Conservation (phyloP, 2,888 invertebrate species). For the Pycnomerus fuliginosus region DNA sequence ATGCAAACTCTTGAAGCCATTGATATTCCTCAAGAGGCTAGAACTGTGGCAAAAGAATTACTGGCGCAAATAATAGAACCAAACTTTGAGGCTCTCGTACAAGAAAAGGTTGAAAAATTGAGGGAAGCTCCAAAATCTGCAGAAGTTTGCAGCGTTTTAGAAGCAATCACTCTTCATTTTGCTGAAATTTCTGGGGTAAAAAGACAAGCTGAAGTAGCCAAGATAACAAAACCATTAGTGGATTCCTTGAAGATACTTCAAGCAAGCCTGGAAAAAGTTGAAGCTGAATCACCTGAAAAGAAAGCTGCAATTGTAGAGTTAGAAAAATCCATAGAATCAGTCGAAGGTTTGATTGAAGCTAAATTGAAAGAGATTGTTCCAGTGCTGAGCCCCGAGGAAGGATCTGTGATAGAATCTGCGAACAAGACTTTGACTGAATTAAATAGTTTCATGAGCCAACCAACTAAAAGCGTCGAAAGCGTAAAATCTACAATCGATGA, state of each 20-base stretch:
- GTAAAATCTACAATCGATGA: conserved; percentile 47
- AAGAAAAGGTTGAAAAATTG: conserved; percentile 4
- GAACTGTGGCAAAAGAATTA: conserved; percentile 7
- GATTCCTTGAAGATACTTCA: conserved; percentile 37
- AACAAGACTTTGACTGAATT: conserved; percentile 40
- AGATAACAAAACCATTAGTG: conserved; percentile 24
- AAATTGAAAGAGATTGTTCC: conserved; percentile 22
- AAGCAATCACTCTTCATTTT: conserved; percentile 7
- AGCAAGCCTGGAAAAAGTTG: conserved; percentile 37
- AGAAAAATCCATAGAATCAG: conserved; percentile 40
- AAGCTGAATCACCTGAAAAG: conserved; percentile 35
- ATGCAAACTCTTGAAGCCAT: too few relatives aligned
- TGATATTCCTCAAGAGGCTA: too few relatives aligned
- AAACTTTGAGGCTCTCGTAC: conserved; percentile 1
- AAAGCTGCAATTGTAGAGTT: conserved; percentile 40
- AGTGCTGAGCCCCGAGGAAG: conserved; percentile 38
- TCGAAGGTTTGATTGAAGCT: conserved; percentile 34
- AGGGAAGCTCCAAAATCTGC: conserved; percentile 1
- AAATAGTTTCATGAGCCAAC: conserved; percentile 35
- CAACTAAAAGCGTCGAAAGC: conserved; percentile 36
- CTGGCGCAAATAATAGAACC: conserved; percentile 5
- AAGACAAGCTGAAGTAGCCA: conserved; percentile 4
- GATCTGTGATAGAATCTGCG: conserved; percentile 38
- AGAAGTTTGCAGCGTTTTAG: conserved; percentile 5
- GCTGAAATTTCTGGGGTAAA: conserved; percentile 6